Evolutionary conservation across 2,797 vertebrate species (phyloP), one percentile per base, ranked within the genome.

Genomic region (Smutsia temminckii): DNA sequence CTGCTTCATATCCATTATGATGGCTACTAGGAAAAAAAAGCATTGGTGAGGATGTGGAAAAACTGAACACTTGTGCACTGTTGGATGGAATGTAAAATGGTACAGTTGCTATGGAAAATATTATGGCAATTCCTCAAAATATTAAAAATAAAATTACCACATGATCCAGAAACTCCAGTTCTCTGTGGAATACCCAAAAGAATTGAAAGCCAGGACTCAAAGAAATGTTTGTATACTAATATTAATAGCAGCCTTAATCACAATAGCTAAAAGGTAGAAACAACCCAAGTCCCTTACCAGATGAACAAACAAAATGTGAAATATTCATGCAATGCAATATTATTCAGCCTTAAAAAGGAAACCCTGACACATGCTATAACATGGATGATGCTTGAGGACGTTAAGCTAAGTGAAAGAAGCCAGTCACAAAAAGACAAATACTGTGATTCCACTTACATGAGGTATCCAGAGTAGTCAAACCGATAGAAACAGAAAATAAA

Each of bases 361-460:
- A 69, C 66, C 57, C 68, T 77, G 77, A 83, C 8, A 34, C 21
- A 75, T 20, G 40, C 27, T 40, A 68, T 8, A 75, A 63, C 23
- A 95, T 37, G 40, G 57, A 29, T n/a, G 32, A 66, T 46, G 20
- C 42, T 79, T 72, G 23, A n/a, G 27, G 53, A 51, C 68, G 42
- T 89, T 85, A 55, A 3, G 5, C 25, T 83, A 46, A 78, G 63
- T 57, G 16, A 77, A 46, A 91, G 55, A 64, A 88, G 21, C 12
- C 69, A 91, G 25, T n/a, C 21, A 63, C 11, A 49, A 83, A 94
- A 83, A 40, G 75, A 86, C 61, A 79, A 89, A 85, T 88, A 64
- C 11, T 49, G 3, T 63, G 23, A 55, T 57, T 71, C 63, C 55
- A 78, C 11, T 49, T 40, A 64, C 6, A 32, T 68, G 66, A 71